phyloP scores from a whole-genome alignment of 1,140 invertebrate genomes.

The Pseudachorutes palmiensis region DNA sequence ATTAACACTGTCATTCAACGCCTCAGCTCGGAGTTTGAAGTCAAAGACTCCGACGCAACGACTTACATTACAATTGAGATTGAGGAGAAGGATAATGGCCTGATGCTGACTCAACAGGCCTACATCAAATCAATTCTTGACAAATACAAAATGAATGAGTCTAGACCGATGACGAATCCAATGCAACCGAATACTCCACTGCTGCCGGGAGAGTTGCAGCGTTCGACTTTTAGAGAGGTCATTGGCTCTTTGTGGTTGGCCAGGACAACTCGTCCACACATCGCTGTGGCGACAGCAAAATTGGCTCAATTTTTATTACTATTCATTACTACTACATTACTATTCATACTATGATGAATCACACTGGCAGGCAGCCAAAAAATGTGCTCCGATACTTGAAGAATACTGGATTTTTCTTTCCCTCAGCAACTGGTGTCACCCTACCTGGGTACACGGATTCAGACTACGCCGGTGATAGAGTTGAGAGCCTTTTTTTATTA shows the following conservation, averaged over 20 bases:
- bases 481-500: slow-evolving; percentile 13
- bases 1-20: not conserved
- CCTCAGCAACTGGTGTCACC: not conserved
- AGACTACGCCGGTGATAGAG: slow-evolving; percentile 36
- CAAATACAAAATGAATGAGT: slow-evolving; percentile 6
- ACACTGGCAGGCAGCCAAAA: slow-evolving; percentile 42
- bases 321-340: too few species aligned
- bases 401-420: slow-evolving; percentile 22
- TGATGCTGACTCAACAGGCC: not conserved
- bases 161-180: slow-evolving; percentile 32
- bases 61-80: not conserved
- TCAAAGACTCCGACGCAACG: not conserved
- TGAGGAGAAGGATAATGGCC: not conserved
- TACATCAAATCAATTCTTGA: not conserved
- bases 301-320: slow-evolving; percentile 42
- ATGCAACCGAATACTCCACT: slow-evolving; percentile 38
- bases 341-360: slow-evolving; percentile 36
- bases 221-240: slow-evolving; percentile 39
- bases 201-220: not conserved
- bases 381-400: slow-evolving; percentile 41
- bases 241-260: slow-evolving; percentile 43
- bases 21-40: not conserved
- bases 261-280: slow-evolving; percentile 42
- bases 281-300: slow-evolving; percentile 41
- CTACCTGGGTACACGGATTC: slow-evolving; percentile 37